phyloP scores from a whole-genome alignment of 1,140 invertebrate species.

The Elymnias hypermnestra region DNA sequence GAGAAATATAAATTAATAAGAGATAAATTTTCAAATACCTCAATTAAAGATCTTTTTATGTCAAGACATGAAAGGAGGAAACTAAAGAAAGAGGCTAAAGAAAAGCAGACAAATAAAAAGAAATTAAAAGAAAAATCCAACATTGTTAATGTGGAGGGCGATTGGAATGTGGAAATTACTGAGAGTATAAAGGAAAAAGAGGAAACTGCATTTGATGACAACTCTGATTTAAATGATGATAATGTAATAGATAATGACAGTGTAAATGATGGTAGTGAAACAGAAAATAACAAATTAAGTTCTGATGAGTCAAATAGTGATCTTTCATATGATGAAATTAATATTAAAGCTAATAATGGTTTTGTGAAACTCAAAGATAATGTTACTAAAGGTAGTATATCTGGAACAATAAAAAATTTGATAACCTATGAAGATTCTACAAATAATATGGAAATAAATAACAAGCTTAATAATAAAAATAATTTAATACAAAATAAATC shows the following conservation, averaged over 20 bases:
- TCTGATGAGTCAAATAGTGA: slow-evolving; percentile 4
- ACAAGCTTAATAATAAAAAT: neutral
- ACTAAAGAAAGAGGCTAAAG: slow-evolving; percentile 56
- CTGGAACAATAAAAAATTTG: neutral
- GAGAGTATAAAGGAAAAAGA: slow-evolving; percentile 15
- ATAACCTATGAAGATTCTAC: neutral
- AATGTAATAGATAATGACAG: slow-evolving; percentile 7
- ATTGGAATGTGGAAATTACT: slow-evolving; percentile 50
- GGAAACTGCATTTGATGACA: slow-evolving; percentile 2
- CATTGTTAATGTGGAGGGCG: slow-evolving; percentile 38
- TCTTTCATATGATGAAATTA: slow-evolving; percentile 13
- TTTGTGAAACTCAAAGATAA: neutral
- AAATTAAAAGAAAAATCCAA: slow-evolving; percentile 37
- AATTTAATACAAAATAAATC: neutral
- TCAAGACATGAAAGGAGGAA: slow-evolving; percentile 58
- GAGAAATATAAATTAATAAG: slow-evolving; percentile 57
- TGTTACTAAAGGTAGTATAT: slow-evolving; percentile 6
- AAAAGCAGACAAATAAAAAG: slow-evolving; percentile 55
- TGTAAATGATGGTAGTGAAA: slow-evolving; percentile 2
- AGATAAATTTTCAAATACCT: slow-evolving; percentile 47
- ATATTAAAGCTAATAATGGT: neutral
- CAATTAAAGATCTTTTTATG: slow-evolving; percentile 63
- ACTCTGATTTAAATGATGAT: neutral
- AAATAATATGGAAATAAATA: neutral
- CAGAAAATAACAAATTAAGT: neutral